Evolutionary conservation across 2,888 invertebrate species (phyloP).

Genomic region (Andrena marginata): DNA sequence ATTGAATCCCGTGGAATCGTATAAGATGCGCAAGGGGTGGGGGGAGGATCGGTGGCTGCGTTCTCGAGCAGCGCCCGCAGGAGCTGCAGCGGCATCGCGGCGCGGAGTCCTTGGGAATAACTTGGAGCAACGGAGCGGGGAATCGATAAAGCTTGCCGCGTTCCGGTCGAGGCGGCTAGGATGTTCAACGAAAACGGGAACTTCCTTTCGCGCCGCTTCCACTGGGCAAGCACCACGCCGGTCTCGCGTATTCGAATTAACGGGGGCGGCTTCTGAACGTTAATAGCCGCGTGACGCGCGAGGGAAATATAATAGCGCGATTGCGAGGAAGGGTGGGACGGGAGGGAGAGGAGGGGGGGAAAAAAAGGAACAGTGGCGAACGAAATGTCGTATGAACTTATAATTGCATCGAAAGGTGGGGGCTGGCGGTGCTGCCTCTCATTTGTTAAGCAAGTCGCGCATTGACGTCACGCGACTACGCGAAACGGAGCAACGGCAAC

Average conservation of each 20-base stretch:
- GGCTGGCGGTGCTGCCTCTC: conserved; percentile 31
- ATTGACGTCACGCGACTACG: conserved; percentile 51
- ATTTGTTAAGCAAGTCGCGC: conserved; percentile 50
- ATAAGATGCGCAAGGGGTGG: too few species aligned
- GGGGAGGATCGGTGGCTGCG: neutral
- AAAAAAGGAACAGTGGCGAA: conserved; percentile 9
- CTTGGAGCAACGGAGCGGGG: conserved; percentile 16
- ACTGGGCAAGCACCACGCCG: neutral
- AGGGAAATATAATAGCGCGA: conserved; percentile 25
- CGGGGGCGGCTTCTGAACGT: neutral
- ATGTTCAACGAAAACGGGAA: conserved; percentile 10
- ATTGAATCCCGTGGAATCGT: neutral
- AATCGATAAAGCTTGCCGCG: conserved; percentile 43
- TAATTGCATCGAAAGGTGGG: conserved; percentile 42
- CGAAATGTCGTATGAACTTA: conserved; percentile 46
- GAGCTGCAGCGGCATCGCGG: conserved; percentile 18
- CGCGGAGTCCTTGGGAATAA: conserved; percentile 45
- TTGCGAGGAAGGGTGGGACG: too few species aligned
- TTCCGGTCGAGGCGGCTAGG: neutral
- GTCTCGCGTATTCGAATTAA: neutral
- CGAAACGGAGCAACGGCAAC: conserved; percentile 3
- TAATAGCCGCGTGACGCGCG: neutral
- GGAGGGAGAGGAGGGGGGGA: too few species aligned
- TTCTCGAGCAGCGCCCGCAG: conserved; percentile 24
- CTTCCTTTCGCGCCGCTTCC: neutral